These are phyloP conservation scores for Acanthococcus lagerstroemiae DNA, from an alignment of 2,888 invertebrate genomes.

Conservation along the genomic window DNA sequence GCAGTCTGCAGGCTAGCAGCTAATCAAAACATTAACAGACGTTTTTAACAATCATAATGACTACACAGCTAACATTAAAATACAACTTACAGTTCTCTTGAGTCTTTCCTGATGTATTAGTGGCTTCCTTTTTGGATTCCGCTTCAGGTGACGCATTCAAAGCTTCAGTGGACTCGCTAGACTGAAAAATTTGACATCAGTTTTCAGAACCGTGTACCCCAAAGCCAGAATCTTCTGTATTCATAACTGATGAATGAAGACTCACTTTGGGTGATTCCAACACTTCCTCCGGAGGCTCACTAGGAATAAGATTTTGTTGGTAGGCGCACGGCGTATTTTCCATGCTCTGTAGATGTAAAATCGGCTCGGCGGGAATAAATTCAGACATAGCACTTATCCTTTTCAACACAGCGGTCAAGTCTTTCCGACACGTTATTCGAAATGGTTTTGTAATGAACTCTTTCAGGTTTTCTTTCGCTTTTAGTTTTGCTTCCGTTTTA, in stretches of 20 bases:
- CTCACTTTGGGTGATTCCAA: not conserved
- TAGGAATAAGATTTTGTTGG: conserved; percentile 6
- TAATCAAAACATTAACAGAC: no score
- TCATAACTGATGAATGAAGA: no score
- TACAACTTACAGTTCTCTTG: no score
- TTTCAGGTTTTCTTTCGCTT: conserved; percentile 16
- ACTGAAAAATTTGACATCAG: no score
- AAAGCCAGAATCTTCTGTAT: no score
- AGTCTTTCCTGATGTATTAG: no score
- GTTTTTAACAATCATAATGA: no score
- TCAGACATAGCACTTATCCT: conserved; percentile 8
- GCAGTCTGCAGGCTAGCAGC: no score
- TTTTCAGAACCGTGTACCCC: no score
- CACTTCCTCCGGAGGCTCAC: not conserved
- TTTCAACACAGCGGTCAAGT: conserved; percentile 17
- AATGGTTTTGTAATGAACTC: conserved; percentile 19
- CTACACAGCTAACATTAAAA: no score
- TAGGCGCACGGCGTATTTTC: conserved; percentile 16
- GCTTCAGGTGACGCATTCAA: no score
- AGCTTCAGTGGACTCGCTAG: no score
- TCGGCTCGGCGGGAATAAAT: conserved; percentile 5
- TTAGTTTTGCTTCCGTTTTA: conserved; percentile 3
- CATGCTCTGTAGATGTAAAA: conserved; percentile 12
- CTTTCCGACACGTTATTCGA: conserved; percentile 22
- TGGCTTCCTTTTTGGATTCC: not conserved